These are phyloP conservation scores for Acromyrmex echinatior DNA, from an alignment of 1,140 invertebrate genomes.

Conservation along the genomic window DNA sequence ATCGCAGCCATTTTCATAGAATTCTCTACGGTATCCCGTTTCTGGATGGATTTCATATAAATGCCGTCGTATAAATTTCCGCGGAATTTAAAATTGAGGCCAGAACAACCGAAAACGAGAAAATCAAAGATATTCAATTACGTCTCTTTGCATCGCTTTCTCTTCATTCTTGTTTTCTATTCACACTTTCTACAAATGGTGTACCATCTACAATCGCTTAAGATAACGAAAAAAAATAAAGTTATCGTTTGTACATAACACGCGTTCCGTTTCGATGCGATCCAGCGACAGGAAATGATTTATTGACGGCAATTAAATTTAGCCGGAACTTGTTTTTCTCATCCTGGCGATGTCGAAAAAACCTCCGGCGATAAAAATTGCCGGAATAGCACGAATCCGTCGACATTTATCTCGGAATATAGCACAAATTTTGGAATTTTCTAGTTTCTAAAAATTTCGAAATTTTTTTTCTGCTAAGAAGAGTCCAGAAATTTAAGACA, in stretches of 20 bases:
- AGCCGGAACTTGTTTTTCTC: slow-evolving; percentile 1
- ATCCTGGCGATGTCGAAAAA: not conserved
- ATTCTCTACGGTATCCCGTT: slow-evolving; percentile 11
- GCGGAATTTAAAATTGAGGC: slow-evolving; percentile 28
- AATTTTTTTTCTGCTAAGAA: not conserved
- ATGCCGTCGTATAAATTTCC: slow-evolving; percentile 30
- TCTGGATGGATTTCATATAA: slow-evolving; percentile 14
- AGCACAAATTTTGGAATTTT: not conserved
- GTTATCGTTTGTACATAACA: not conserved
- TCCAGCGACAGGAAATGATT: slow-evolving; percentile 3
- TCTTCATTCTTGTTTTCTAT: not conserved
- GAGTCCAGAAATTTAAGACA: not conserved
- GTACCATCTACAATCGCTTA: not conserved
- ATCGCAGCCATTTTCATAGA: slow-evolving; percentile 5
- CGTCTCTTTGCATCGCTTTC: not conserved
- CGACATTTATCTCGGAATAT: not conserved
- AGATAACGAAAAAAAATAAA: not conserved
- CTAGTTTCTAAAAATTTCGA: not conserved
- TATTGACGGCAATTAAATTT: slow-evolving; percentile 47
- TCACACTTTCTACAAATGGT: slow-evolving; percentile 2
- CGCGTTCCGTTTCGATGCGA: not conserved
- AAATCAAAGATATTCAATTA: slow-evolving; percentile 47
- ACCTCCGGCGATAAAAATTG: slow-evolving; percentile 5
- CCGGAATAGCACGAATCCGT: not conserved
- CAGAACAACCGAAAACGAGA: slow-evolving; percentile 27